Conservation (phyloP, 2,797 vertebrate species). For the Heliangelus exortis region DNA sequence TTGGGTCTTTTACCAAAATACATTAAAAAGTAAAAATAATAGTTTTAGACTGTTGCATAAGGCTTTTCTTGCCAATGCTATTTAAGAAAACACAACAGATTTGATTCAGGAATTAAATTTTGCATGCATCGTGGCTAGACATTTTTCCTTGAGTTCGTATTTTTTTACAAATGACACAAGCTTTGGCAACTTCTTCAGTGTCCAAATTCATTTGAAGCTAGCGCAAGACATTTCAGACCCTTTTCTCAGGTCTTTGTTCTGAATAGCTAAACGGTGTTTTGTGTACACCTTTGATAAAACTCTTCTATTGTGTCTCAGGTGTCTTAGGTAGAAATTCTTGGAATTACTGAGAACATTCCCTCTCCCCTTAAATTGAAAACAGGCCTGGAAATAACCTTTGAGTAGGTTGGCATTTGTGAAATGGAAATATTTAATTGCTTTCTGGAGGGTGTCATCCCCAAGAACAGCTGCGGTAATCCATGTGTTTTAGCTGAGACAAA, state of each 20-base stretch:
- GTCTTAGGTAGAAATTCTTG: not conserved
- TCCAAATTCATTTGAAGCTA: not conserved
- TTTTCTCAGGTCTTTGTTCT: not conserved
- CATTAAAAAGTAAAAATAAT: not conserved
- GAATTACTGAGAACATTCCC: not conserved
- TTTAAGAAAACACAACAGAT: not conserved
- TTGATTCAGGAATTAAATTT: not conserved
- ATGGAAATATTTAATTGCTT: not conserved
- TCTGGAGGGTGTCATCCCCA: not conserved
- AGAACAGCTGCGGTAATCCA: not conserved
- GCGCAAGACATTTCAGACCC: not conserved
- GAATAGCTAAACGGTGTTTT: not conserved
- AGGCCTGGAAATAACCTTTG: not conserved
- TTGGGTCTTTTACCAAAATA: not conserved
- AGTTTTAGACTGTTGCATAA: not conserved
- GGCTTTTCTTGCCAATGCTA: not conserved
- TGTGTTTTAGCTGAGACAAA: not conserved
- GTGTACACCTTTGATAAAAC: not conserved
- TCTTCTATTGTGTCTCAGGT: not conserved
- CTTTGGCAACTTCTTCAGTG: not conserved
- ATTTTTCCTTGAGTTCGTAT: not conserved
- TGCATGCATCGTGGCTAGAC: not conserved
- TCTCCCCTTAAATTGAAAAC: not conserved
- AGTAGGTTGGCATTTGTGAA: not conserved
- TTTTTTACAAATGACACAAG: not conserved